Percentiles rank a stretch among this genome's conserved stretches.
Conservation (phyloP, 30 jellyfish, hydroid and myxozoan species). For the Aurelia aurita region DNA sequence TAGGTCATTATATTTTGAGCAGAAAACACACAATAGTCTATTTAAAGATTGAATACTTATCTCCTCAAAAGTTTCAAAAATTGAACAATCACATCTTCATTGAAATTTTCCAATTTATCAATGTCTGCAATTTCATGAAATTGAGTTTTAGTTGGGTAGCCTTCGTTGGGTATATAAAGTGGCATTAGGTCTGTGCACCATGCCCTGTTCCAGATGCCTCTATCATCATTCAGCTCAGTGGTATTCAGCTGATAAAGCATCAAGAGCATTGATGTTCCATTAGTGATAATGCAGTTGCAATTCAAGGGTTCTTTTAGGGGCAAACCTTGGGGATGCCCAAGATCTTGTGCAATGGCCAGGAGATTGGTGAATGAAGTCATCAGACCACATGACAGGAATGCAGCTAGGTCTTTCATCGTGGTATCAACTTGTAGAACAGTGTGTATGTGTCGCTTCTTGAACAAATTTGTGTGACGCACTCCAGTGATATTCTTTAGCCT, state of each 20-base stretch:
- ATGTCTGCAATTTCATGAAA: slow-evolving; percentile 49
- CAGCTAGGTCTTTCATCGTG: slow-evolving; percentile 33
- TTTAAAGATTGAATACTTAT: slow-evolving; percentile 17
- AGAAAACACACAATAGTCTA: no score
- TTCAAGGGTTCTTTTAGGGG: slow-evolving; percentile 73
- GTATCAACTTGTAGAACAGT: slow-evolving; percentile 61
- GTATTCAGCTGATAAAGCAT: slow-evolving; percentile 90
- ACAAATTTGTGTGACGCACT: slow-evolving; percentile 10
- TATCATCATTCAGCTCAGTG: slow-evolving; percentile 70
- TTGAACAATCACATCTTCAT: slow-evolving; percentile 48
- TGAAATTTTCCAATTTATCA: slow-evolving; percentile 40
- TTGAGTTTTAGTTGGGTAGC: slow-evolving; percentile 56
- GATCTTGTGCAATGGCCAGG: slow-evolving; percentile 74
- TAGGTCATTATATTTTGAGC: no score
- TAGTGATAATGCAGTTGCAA: slow-evolving; percentile 77
- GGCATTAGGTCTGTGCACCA: slow-evolving; percentile 76
- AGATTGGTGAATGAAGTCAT: slow-evolving; percentile 80
- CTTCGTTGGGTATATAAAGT: slow-evolving; percentile 44
- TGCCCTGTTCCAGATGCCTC: slow-evolving; percentile 89
- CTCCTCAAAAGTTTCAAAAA: slow-evolving; percentile 42
- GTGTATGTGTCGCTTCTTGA: slow-evolving; percentile 67
- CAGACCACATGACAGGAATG: slow-evolving; percentile 70
- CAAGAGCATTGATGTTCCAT: slow-evolving; percentile 76
- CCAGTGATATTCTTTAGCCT: slow-evolving; percentile 62
- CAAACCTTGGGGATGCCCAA: slow-evolving; percentile 74